Base-by-base conservation (phyloP, 1,140 invertebrate genomes). In the Sycophila sp. region DNA sequence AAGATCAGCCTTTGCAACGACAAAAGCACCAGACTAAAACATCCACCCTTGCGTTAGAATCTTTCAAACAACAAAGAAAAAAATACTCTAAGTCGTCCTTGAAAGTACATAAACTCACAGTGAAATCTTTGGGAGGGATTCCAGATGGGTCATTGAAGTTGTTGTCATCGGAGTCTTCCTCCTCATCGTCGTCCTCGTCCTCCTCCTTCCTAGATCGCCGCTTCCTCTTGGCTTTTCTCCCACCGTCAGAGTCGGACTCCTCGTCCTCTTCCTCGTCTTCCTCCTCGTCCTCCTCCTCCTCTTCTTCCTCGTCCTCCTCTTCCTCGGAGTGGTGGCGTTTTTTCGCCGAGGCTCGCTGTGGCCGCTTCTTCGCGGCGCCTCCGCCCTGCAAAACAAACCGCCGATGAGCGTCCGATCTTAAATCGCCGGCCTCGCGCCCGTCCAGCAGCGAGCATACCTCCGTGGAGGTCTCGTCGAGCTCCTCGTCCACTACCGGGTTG, bases 21-120 rank as follows among this genome's bases (percentile, higher is more conserved):
- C 90, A 82, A 91, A 92, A 78, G 90, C 90, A 64, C 90, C 90
- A 78, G 90, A 90, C 90, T 91, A 75, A 47, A 88, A 89, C 2
- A 74, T 74, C 72, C 11, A 69, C n/a, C n/a, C n/a, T n/a, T n/a
- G n/a, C n/a, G n/a, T n/a, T n/a, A n/a, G n/a, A n/a, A n/a, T n/a
- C n/a, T n/a, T n/a, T n/a, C n/a, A n/a, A n/a, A n/a, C n/a, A n/a
- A n/a, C n/a, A n/a, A n/a, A n/a, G n/a, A n/a, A n/a, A n/a, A n/a
- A n/a, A n/a, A n/a, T n/a, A n/a, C n/a, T n/a, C n/a, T n/a, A n/a
- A n/a, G n/a, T n/a, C n/a, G n/a, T n/a, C n/a, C n/a, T n/a, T n/a
- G n/a, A n/a, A n/a, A n/a, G n/a, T n/a, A n/a, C n/a, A n/a, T n/a
- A n/a, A 63, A 69, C 69, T 76, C 72, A 87, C 86, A 34, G 86